A percentile compares a stretch with the other conserved stretches of the same genome.
Evolutionary conservation across 2,797 vertebrate genomes (phyloP).

Genomic region (Sebastes dallii): DNA sequence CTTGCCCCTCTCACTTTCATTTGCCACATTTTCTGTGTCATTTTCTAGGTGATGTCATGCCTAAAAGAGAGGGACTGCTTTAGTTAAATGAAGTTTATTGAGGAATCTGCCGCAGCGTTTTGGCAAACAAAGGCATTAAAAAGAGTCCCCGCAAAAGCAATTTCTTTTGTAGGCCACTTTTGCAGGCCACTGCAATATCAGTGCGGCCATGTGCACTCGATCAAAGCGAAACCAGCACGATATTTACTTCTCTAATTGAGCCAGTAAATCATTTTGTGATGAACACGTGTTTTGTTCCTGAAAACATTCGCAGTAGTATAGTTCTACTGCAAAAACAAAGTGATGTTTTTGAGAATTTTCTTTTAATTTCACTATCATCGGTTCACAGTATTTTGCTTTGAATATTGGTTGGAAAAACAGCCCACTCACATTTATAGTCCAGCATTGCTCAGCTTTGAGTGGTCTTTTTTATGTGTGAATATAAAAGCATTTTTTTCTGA

Average conservation of each 20-base stretch:
- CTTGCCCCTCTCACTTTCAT: conserved; percentile 68
- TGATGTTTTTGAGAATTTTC: not conserved
- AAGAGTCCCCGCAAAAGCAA: conserved; percentile 52
- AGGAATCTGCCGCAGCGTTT: conserved; percentile 64
- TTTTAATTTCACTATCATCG: not conserved
- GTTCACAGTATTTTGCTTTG: not conserved
- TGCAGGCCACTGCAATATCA: conserved; percentile 3
- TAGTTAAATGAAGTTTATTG: conserved; percentile 70
- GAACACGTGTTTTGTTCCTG: not conserved
- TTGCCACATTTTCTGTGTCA: conserved; percentile 70
- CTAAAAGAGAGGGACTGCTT: conserved; percentile 52
- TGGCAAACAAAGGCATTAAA: conserved; percentile 76
- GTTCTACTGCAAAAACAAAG: not conserved
- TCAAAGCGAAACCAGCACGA: conserved; percentile 1
- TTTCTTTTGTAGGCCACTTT: conserved; percentile 23
- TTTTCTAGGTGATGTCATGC: conserved; percentile 72
- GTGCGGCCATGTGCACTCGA: not conserved
- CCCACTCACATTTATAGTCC: not conserved
- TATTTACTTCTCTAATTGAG: not conserved
- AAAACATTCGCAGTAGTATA: not conserved
- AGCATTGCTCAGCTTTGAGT: not conserved
- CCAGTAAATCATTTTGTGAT: not conserved
- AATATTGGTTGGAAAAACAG: conserved; percentile 6
- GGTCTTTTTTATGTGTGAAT: not conserved
- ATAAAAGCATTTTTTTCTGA: not conserved